These are phyloP conservation scores for Pocillopora meandrina DNA, from an alignment of 92 coral and sea anemone genomes.

Conservation along the genomic window DNA sequence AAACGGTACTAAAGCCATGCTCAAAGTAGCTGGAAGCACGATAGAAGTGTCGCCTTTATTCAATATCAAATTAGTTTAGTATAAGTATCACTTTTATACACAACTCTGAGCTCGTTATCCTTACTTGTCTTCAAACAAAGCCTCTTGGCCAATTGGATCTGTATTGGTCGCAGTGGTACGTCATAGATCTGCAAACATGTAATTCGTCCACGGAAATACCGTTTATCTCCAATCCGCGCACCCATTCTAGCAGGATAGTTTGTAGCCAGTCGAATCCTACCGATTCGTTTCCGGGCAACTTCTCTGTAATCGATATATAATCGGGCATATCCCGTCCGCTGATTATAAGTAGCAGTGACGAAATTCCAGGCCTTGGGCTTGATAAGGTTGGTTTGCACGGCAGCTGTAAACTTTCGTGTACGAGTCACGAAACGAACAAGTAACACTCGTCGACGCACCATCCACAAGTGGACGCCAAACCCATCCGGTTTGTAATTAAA, in stretches of 20 bases:
- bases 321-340: constrained; percentile 67
- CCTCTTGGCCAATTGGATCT: constrained; percentile 70
- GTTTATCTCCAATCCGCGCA: constrained; percentile 65
- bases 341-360: constrained; percentile 75
- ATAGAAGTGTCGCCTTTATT: too few species aligned
- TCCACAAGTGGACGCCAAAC: constrained; percentile 87
- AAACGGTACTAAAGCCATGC: too few species aligned
- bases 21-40: too few species aligned
- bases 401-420: constrained; percentile 37
- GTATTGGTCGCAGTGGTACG: constrained; percentile 52
- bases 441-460: constrained; percentile 69
- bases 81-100: background rate
- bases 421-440: constrained; percentile 73
- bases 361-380: constrained; percentile 79
- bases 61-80: too few species aligned
- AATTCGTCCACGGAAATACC: constrained; percentile 85
- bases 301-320: constrained; percentile 62
- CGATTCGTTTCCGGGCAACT: constrained; percentile 65
- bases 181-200: constrained; percentile 83
- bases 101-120: constrained; percentile 2
- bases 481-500: constrained; percentile 83
- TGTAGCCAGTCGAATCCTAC: constrained; percentile 70
- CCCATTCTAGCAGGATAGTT: constrained; percentile 81
- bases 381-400: constrained; percentile 53
- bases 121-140: constrained; percentile 82